Evolutionary conservation across 2,888 invertebrate species (phyloP).

Genomic region (Lasioglossum marginatum): DNA sequence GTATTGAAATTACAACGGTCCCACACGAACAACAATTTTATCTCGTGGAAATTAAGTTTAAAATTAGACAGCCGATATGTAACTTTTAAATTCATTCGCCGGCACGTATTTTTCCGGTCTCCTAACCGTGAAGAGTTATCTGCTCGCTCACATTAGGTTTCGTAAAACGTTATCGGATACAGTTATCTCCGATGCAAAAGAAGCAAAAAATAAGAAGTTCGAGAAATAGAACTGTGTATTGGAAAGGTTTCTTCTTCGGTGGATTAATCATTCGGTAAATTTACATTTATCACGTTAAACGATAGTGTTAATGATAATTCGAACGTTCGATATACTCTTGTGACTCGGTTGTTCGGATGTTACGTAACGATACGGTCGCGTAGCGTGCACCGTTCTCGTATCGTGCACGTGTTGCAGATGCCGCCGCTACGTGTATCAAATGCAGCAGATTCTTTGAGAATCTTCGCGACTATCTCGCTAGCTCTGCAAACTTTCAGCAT

Average conservation of each 20-base stretch:
- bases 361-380: conserved; percentile 42
- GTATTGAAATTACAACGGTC: not conserved
- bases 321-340: not conserved
- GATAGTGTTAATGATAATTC: not conserved
- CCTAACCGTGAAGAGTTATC: not conserved
- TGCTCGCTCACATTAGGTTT: not conserved
- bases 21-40: not conserved
- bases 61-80: not conserved
- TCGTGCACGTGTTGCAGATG: conserved; percentile 32
- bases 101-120: not conserved
- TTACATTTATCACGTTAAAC: not conserved
- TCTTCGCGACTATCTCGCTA: not conserved
- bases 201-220: not conserved
- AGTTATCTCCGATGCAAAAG: not conserved
- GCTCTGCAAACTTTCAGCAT: not conserved
- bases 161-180: conserved; percentile 6
- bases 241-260: not conserved
- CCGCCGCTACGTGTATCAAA: conserved; percentile 13
- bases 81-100: not conserved
- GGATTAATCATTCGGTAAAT: not conserved
- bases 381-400: conserved; percentile 30
- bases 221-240: not conserved
- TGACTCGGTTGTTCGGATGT: conserved; percentile 14
- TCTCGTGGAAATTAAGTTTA: not conserved
- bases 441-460: not conserved